These are phyloP conservation scores for Ciconia boyciana DNA, from an alignment of 2,113 vertebrate genomes.

Conservation along the genomic window DNA sequence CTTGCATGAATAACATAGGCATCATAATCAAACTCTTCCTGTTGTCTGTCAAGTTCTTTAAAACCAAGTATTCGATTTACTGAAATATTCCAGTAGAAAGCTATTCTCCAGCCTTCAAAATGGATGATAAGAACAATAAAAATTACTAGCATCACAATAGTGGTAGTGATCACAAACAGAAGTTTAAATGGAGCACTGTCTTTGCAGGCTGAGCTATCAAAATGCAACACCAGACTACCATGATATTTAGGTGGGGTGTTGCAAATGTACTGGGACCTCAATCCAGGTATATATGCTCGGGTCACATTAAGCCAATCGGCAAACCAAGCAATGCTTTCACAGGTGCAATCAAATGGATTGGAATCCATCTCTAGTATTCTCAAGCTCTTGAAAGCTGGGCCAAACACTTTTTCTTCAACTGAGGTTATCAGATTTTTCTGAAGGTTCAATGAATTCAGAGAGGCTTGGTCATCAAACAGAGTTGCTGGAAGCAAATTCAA, in stretches of 20 bases:
- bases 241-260: slow-evolving; percentile 89
- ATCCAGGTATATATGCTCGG: slow-evolving; percentile 68
- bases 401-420: slow-evolving; percentile 82
- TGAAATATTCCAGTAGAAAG: slow-evolving; percentile 88
- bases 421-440: slow-evolving; percentile 92
- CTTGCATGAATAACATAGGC: slow-evolving; percentile 87
- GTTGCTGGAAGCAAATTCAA: slow-evolving; percentile 78
- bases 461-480: slow-evolving; percentile 81
- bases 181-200: slow-evolving; percentile 86
- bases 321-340: slow-evolving; percentile 95
- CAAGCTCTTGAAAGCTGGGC: slow-evolving; percentile 76
- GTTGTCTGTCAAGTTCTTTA: slow-evolving; percentile 74
- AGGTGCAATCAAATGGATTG: slow-evolving; percentile 97
- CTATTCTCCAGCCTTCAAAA: slow-evolving; percentile 92
- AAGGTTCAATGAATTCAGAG: slow-evolving; percentile 77
- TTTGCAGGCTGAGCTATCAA: slow-evolving; percentile 87
- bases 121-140: slow-evolving; percentile 72
- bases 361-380: slow-evolving; percentile 78
- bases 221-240: slow-evolving; percentile 75
- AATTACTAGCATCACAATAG: slow-evolving; percentile 62
- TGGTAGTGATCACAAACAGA: slow-evolving; percentile 77
- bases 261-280: slow-evolving; percentile 79
- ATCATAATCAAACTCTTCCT: slow-evolving; percentile 79
- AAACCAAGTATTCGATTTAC: slow-evolving; percentile 85
- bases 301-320: slow-evolving; percentile 85